Conservation (phyloP, 2,888 invertebrate species). For the Agonopterix heracliana region DNA sequence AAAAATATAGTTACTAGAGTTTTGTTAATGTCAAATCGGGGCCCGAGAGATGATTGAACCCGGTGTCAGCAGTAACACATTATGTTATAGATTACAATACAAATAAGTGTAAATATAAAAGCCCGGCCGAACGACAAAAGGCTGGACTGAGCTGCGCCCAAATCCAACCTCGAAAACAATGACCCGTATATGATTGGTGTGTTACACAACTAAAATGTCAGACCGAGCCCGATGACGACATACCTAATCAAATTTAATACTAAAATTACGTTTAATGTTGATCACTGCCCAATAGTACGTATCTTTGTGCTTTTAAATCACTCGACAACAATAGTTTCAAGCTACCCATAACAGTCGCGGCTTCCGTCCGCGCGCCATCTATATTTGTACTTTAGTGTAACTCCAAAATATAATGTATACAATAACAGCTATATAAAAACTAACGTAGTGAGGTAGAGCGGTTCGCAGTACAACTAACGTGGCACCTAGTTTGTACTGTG, state of each 20-base stretch:
- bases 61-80: slow-evolving; percentile 48
- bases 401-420: slow-evolving; percentile 73
- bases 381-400: slow-evolving; percentile 65
- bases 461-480: slow-evolving; percentile 44
- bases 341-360: slow-evolving; percentile 52
- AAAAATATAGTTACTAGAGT: too few relatives aligned
- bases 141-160: slow-evolving; percentile 49
- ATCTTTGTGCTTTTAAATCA: slow-evolving; percentile 72
- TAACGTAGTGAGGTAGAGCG: slow-evolving; percentile 70
- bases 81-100: slow-evolving; percentile 58
- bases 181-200: slow-evolving; percentile 64
- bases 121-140: slow-evolving; percentile 40
- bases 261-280: slow-evolving; percentile 74
- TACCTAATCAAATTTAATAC: slow-evolving; percentile 71
- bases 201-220: slow-evolving; percentile 58
- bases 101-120: slow-evolving; percentile 49
- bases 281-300: slow-evolving; percentile 76
- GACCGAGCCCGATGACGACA: slow-evolving; percentile 57
- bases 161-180: slow-evolving; percentile 49
- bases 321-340: slow-evolving; percentile 65
- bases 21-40: too few relatives aligned
- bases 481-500: slow-evolving; percentile 32
- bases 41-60: slow-evolving; percentile 27
- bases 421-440: slow-evolving; percentile 71
- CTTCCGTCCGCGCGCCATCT: slow-evolving; percentile 55